Evolutionary conservation across 2,113 vertebrate genomes (phyloP).

Genomic region (Salvator merianae): DNA sequence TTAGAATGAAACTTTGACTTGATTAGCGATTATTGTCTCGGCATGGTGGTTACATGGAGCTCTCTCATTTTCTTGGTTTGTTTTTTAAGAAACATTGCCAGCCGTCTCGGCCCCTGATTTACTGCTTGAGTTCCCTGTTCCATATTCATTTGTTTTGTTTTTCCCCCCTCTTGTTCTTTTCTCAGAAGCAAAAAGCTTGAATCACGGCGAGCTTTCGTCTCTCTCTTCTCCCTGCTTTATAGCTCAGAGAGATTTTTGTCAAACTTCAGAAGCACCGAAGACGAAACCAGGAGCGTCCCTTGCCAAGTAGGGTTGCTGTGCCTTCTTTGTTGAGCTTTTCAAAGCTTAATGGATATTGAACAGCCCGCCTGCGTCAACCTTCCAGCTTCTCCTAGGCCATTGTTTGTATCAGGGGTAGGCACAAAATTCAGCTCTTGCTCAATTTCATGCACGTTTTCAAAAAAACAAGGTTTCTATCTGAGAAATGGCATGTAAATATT

Average conservation of each 20-base stretch:
- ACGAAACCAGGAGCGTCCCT: too few relatives aligned
- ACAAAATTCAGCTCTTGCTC: too few relatives aligned
- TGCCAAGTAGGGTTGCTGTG: not conserved
- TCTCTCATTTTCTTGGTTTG: constrained; percentile 68
- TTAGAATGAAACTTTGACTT: constrained; percentile 73
- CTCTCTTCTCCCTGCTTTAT: not conserved
- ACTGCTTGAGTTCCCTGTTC: constrained; percentile 51
- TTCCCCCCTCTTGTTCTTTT: not conserved
- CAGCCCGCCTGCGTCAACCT: too few relatives aligned
- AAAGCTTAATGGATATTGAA: not conserved
- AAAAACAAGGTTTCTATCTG: too few relatives aligned
- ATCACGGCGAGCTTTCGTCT: constrained; percentile 22
- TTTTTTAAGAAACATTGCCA: constrained; percentile 66
- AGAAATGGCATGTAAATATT: not conserved
- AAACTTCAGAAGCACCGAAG: not conserved
- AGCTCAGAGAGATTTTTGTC: not conserved
- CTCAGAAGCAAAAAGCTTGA: not conserved
- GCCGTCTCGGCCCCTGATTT: constrained; percentile 55
- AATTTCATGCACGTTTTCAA: too few relatives aligned
- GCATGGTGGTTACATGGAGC: constrained; percentile 59
- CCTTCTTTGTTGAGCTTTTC: not conserved
- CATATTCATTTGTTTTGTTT: constrained; percentile 46
- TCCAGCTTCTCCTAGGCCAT: not conserved
- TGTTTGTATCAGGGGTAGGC: not conserved
- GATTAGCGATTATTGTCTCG: constrained; percentile 72